A percentile compares a stretch with the other conserved stretches of the same genome.
Evolutionary conservation across 2,797 vertebrate genomes (phyloP).

Genomic region (Aphelocoma californica): DNA sequence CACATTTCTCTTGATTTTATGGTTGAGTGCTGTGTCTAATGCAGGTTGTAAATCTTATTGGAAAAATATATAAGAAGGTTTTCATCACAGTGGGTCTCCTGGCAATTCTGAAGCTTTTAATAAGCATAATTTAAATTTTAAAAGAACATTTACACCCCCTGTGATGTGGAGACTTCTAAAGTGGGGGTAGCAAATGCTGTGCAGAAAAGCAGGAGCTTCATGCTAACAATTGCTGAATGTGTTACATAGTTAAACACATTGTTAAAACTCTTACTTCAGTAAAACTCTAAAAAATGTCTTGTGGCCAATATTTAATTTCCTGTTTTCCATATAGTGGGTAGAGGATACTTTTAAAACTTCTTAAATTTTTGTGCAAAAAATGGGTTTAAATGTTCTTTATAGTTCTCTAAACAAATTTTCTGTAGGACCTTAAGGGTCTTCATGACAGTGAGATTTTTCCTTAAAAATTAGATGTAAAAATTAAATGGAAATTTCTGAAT

Average conservation of each 20-base stretch:
- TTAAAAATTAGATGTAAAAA: neutral
- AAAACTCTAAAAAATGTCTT: neutral
- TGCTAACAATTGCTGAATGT: neutral
- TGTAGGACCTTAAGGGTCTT: neutral
- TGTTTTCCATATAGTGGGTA: neutral
- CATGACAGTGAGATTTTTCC: neutral
- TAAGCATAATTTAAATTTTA: constrained; percentile 30
- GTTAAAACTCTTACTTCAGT: constrained; percentile 18
- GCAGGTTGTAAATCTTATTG: constrained; percentile 67
- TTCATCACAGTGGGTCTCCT: constrained; percentile 43
- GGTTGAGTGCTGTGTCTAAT: constrained; percentile 49
- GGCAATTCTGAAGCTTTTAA: constrained; percentile 55
- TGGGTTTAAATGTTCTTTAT: neutral
- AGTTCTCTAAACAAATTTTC: neutral
- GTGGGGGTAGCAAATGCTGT: neutral
- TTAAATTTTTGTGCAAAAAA: neutral
- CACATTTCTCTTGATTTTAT: constrained; percentile 65
- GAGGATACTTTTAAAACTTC: neutral
- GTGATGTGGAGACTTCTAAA: neutral
- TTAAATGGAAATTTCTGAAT: neutral
- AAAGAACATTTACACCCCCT: constrained; percentile 18
- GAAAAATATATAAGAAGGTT: constrained; percentile 54
- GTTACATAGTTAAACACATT: neutral
- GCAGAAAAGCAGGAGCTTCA: neutral
- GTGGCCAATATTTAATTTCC: constrained; percentile 37